Percentiles rank a stretch among this genome's conserved stretches.
Evolutionary conservation across 2,888 invertebrate species (phyloP).

Genomic region (Mythimna loreyi): DNA sequence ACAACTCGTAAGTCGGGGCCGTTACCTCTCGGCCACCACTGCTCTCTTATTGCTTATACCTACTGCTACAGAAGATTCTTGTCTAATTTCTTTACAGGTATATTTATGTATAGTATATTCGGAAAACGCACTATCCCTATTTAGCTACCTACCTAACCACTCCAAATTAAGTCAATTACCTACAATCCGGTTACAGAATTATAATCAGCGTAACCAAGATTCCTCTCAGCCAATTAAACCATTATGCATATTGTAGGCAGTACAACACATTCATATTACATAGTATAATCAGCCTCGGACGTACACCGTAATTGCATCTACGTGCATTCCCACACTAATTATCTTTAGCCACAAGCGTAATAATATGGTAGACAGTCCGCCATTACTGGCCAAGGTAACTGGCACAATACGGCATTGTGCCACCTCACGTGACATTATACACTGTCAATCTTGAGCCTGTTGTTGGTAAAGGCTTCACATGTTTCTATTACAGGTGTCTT

Average conservation of each 20-base stretch:
- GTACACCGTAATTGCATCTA: slow-evolving; percentile 80
- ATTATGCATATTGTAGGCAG: slow-evolving; percentile 32
- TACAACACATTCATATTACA: slow-evolving; percentile 59
- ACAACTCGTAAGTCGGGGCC: no score
- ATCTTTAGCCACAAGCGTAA: slow-evolving; percentile 82
- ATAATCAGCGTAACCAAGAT: slow-evolving; percentile 40
- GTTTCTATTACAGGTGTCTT: slow-evolving; percentile 45
- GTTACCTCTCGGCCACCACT: no score
- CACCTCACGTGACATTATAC: slow-evolving; percentile 52
- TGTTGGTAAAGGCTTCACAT: slow-evolving; percentile 34
- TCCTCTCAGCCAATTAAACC: slow-evolving; percentile 42
- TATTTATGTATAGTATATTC: background rate
- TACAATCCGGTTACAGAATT: slow-evolving; percentile 18
- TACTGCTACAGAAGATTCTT: no score
- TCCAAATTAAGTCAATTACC: slow-evolving; percentile 28
- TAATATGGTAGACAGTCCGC: slow-evolving; percentile 74
- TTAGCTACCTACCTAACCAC: slow-evolving; percentile 5
- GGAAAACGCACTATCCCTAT: background rate
- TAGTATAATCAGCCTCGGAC: slow-evolving; percentile 68
- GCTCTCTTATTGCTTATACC: no score
- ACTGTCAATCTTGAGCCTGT: slow-evolving; percentile 46
- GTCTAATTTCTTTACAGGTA: no score
- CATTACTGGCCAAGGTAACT: slow-evolving; percentile 78
- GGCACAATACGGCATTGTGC: slow-evolving; percentile 55
- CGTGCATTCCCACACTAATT: slow-evolving; percentile 85